These are phyloP conservation scores for Chauna torquata DNA, from an alignment of 2,113 vertebrate genomes.

Conservation along the genomic window DNA sequence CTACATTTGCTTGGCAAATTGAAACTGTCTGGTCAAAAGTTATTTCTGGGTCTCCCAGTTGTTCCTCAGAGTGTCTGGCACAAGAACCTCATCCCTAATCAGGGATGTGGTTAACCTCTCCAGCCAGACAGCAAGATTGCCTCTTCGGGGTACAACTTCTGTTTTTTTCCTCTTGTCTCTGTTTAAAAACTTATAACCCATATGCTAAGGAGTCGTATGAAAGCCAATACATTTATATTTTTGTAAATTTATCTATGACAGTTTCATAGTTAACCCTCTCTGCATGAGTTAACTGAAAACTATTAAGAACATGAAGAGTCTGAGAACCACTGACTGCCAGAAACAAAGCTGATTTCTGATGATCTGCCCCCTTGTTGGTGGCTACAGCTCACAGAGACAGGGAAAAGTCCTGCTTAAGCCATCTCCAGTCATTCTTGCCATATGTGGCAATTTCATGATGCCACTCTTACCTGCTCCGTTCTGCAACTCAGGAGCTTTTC, in stretches of 20 bases:
- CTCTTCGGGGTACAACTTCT: background rate
- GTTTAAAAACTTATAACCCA: background rate
- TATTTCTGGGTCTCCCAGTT: background rate
- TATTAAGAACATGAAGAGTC: background rate
- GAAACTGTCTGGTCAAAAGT: background rate
- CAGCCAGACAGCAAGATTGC: rapidly evolving
- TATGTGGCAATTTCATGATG: background rate
- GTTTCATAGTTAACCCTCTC: background rate
- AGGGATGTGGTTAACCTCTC: rapidly evolving
- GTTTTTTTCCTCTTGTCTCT: background rate
- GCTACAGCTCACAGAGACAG: background rate
- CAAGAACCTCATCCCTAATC: background rate
- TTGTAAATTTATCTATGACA: background rate
- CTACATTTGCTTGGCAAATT: background rate
- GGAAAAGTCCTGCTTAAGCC: background rate
- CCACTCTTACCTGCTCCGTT: background rate
- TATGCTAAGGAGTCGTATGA: background rate
- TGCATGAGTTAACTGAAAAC: background rate
- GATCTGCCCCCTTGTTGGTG: background rate
- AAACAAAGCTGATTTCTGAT: background rate
- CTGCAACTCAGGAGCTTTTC: background rate
- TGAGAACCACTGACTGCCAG: background rate
- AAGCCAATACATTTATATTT: background rate
- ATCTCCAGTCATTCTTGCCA: background rate
- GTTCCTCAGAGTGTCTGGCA: background rate